A percentile compares a stretch with the other conserved stretches of the same genome.
Evolutionary conservation across 2,113 vertebrate species (phyloP).

Genomic region (Cynopterus brachyotis): DNA sequence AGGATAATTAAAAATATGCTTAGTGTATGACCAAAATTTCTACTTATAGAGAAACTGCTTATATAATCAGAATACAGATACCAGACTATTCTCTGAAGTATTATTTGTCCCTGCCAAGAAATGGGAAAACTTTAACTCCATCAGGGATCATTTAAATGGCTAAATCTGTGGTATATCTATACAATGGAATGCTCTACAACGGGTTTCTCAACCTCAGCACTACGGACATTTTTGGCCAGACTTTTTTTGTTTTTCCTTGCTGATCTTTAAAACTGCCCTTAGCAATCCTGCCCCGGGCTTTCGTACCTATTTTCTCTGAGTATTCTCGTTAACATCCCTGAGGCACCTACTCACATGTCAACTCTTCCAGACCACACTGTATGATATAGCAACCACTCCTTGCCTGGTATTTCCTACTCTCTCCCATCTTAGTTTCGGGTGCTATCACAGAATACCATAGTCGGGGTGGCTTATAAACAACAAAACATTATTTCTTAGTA

Average conservation of each 20-base stretch:
- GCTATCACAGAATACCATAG: neutral
- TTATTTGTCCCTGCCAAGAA: neutral
- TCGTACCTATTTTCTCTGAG: neutral
- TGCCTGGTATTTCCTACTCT: neutral
- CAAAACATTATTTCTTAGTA: neutral
- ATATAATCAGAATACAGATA: neutral
- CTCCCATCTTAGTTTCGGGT: neutral
- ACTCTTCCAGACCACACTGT: neutral
- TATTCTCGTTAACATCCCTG: neutral
- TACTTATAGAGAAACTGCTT: neutral
- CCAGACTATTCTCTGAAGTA: neutral
- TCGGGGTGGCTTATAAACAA: neutral
- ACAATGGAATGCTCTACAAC: neutral
- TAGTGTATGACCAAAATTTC: neutral
- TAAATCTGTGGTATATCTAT: neutral
- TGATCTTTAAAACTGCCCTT: neutral
- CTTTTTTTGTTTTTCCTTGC: neutral
- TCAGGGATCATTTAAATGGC: neutral
- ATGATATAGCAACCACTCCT: neutral
- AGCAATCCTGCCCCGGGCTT: neutral
- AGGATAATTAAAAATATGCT: neutral
- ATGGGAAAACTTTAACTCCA: neutral
- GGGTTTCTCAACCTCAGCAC: neutral
- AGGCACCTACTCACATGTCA: neutral
- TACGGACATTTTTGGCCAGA: neutral